phyloP scores from a whole-genome alignment of 2,797 vertebrate species.

The Chelon labrosus region DNA sequence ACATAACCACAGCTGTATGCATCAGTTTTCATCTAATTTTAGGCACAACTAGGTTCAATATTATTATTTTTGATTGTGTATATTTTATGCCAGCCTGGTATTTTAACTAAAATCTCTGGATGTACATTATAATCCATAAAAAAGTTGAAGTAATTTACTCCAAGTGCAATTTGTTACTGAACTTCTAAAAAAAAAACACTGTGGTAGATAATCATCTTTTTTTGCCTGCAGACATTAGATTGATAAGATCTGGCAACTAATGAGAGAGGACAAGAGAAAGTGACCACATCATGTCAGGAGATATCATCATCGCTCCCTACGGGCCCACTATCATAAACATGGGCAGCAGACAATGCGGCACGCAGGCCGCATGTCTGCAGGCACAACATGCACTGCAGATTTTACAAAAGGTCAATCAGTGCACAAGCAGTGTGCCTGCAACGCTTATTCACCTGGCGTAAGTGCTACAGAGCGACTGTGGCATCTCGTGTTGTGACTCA shows the following conservation, averaged over 20 bases:
- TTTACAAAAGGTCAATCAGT: constrained; percentile 40
- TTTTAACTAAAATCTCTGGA: neutral
- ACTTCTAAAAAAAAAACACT: neutral
- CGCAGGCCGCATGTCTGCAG: constrained; percentile 48
- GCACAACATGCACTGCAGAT: constrained; percentile 61
- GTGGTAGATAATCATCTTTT: neutral
- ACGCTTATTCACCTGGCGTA: constrained; percentile 43
- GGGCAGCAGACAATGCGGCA: constrained; percentile 60
- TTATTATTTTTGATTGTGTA: neutral
- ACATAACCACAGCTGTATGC: neutral
- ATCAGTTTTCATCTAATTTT: neutral
- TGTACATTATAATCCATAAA: neutral
- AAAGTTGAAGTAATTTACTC: neutral
- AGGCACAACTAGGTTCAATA: neutral
- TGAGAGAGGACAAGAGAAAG: constrained; percentile 11
- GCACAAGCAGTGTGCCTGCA: constrained; percentile 17
- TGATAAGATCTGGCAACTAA: constrained; percentile 38
- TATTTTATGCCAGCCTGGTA: neutral
- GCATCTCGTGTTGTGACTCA: constrained; percentile 4
- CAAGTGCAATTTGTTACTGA: neutral
- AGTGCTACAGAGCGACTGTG: constrained; percentile 3
- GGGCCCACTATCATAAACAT: constrained; percentile 34
- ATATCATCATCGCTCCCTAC: constrained; percentile 27
- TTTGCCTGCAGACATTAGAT: constrained; percentile 12
- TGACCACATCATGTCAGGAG: constrained; percentile 34